These are phyloP conservation scores for Epicampocera succincta DNA, from an alignment of 2,888 invertebrate genomes.

Conservation along the genomic window DNA sequence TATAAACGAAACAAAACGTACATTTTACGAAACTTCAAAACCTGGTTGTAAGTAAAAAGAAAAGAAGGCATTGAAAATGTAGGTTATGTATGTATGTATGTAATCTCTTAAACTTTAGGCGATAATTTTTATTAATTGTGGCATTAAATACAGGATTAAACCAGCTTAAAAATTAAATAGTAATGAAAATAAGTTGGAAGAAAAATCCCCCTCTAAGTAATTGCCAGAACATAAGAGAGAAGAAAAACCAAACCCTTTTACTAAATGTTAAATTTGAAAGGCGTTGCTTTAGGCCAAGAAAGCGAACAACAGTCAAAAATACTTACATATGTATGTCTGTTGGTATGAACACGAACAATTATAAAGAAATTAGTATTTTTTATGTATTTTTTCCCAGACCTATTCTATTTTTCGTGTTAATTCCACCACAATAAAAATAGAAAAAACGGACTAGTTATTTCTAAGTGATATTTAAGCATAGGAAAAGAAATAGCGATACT, in stretches of 20 bases:
- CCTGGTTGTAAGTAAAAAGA: too few species aligned
- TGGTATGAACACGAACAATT: constrained; percentile 53
- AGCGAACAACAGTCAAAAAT: constrained; percentile 28
- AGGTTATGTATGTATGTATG: too few species aligned
- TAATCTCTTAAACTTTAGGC: too few species aligned
- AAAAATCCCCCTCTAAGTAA: too few species aligned
- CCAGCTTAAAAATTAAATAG: too few species aligned
- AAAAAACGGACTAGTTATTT: too few species aligned
- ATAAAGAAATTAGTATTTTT: constrained; percentile 64
- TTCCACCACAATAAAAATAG: background rate
- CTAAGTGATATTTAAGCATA: background rate
- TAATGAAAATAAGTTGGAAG: too few species aligned
- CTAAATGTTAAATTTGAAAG: constrained; percentile 66
- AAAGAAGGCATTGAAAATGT: too few species aligned
- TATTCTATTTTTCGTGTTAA: constrained; percentile 24
- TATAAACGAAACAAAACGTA: too few species aligned
- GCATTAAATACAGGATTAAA: too few species aligned
- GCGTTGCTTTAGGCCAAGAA: constrained; percentile 59
- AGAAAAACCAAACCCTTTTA: constrained; percentile 8
- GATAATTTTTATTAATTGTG: too few species aligned
- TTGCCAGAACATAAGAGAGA: background rate
- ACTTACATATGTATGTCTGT: constrained; percentile 2
- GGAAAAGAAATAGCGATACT: constrained; percentile 25
- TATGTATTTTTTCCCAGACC: background rate
- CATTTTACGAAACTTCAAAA: too few species aligned